phyloP scores from a whole-genome alignment of 2,888 invertebrate species.

The Apamea sordens region DNA sequence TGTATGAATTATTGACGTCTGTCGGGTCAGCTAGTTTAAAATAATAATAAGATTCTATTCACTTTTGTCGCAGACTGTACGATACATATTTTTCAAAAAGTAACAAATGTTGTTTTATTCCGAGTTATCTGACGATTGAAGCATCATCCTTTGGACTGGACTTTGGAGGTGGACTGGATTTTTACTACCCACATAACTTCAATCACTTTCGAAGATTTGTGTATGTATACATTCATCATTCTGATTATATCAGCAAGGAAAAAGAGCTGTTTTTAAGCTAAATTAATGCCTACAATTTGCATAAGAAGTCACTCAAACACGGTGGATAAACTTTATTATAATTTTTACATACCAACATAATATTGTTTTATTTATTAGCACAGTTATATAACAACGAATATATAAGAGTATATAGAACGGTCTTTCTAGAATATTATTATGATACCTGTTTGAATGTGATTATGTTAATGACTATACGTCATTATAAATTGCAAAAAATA shows the following conservation, averaged over 20 bases:
- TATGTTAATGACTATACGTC: conserved; percentile 34
- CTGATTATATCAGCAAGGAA: neutral
- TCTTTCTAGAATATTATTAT: conserved; percentile 48
- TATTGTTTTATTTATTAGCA: conserved; percentile 27
- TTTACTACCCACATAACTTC: neutral
- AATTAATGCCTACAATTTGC: neutral
- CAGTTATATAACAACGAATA: conserved; percentile 24
- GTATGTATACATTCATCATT: neutral
- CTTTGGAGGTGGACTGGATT: neutral
- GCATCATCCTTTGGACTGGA: too few species aligned
- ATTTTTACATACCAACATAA: conserved; percentile 13
- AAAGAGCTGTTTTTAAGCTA: neutral
- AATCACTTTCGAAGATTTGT: neutral
- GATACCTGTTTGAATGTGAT: conserved; percentile 39
- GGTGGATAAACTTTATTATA: neutral
- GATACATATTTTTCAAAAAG: neutral
- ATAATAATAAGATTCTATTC: neutral
- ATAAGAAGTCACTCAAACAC: too few species aligned
- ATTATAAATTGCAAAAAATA: conserved; percentile 26
- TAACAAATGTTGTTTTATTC: neutral
- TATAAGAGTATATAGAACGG: neutral
- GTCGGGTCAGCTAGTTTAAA: neutral
- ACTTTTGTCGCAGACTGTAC: neutral
- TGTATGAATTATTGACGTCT: neutral
- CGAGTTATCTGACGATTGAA: neutral